Conservation (phyloP, 2,888 invertebrate genomes). For the Byasa hedistus region DNA sequence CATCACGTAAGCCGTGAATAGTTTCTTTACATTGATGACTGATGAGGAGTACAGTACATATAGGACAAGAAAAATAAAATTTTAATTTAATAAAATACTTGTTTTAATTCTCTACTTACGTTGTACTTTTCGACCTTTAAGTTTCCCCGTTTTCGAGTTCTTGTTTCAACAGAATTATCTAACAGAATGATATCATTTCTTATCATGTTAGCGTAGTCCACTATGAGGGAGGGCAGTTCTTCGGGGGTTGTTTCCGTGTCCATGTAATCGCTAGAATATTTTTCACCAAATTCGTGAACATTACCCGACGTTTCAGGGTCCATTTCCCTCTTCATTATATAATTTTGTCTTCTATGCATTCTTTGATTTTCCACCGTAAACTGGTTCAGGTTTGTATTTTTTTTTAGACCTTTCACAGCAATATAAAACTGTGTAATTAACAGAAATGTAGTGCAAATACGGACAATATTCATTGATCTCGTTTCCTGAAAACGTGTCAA, state of each 20-base stretch:
- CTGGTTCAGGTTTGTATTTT: conserved; percentile 50
- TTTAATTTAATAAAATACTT: not conserved
- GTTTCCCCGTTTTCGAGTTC: conserved; percentile 66
- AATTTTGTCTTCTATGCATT: conserved; percentile 59
- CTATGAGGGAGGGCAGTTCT: conserved; percentile 60
- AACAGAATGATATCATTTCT: conserved; percentile 64
- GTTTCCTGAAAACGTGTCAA: conserved; percentile 4
- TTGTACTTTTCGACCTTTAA: conserved; percentile 55
- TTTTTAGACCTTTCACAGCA: conserved; percentile 54
- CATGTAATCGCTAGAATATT: conserved; percentile 45
- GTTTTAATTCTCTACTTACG: conserved; percentile 43
- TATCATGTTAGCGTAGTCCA: conserved; percentile 70
- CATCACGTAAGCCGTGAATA: no score
- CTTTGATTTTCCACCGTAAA: conserved; percentile 58
- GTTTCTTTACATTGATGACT: no score
- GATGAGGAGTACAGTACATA: not conserved
- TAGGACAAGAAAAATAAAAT: not conserved
- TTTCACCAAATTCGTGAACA: conserved; percentile 44
- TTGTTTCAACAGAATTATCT: conserved; percentile 69
- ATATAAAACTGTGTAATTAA: conserved; percentile 50
- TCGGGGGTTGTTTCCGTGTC: conserved; percentile 50
- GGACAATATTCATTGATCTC: conserved; percentile 38
- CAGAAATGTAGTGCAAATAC: conserved; percentile 49
- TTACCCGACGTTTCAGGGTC: conserved; percentile 49
- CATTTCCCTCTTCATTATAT: conserved; percentile 50